Percentiles rank a stretch among this genome's conserved stretches.
These are phyloP conservation scores for Ephydatia muelleri DNA, from an alignment of 37 sponge, comb jelly and placozoan species.

Conservation along the genomic window DNA sequence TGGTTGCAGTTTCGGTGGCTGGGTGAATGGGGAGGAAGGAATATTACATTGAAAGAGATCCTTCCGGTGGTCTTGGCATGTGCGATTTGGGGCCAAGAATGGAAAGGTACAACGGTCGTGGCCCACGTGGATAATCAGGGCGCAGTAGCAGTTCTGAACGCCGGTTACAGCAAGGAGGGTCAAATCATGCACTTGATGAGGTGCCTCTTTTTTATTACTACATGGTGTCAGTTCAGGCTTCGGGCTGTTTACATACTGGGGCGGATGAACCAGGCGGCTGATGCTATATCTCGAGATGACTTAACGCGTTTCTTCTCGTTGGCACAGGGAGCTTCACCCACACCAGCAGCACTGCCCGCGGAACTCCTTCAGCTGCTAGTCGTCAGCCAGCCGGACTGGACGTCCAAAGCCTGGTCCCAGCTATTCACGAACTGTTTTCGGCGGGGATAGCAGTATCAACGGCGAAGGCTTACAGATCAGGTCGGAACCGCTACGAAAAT, in stretches of 20 bases:
- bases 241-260: not conserved
- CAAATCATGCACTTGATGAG: slow-evolving; percentile 40
- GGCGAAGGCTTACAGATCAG: not conserved
- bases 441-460: slow-evolving; percentile 30
- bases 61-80: slow-evolving; percentile 9
- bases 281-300: slow-evolving; percentile 11
- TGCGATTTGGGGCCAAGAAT: slow-evolving; percentile 18
- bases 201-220: not conserved
- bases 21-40: not conserved
- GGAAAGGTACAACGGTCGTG: slow-evolving; percentile 5
- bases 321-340: not conserved
- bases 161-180: slow-evolving; percentile 4
- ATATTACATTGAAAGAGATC: slow-evolving; percentile 11
- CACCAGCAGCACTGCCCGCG: not conserved
- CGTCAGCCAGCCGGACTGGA: slow-evolving; percentile 12
- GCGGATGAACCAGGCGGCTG: not conserved
- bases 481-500: not conserved
- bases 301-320: slow-evolving; percentile 15
- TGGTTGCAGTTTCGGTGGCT: slow-evolving; percentile 16
- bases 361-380: not conserved
- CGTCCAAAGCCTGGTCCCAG: slow-evolving; percentile 8
- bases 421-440: slow-evolving; percentile 26
- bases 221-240: not conserved
- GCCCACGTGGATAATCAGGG: slow-evolving; percentile 11
- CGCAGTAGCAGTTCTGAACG: slow-evolving; percentile 27